Evolutionary conservation across 2,113 vertebrate genomes (phyloP).

Genomic region (Lampris incognitus): DNA sequence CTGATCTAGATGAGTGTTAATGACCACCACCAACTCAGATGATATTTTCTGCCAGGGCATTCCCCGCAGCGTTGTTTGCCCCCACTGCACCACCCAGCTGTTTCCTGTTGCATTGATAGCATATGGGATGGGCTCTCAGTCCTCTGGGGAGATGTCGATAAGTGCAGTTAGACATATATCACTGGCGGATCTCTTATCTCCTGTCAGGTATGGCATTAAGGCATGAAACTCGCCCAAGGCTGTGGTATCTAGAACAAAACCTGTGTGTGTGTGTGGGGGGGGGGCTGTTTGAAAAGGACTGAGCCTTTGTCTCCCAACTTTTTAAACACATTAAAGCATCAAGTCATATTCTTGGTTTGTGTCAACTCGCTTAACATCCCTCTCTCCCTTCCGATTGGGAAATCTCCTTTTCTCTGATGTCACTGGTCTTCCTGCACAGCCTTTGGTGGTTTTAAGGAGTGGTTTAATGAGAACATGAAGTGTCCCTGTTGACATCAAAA

Average conservation of each 20-base stretch:
- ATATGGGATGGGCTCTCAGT: slow-evolving; percentile 27
- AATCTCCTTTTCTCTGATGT: neutral
- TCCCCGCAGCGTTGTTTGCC: slow-evolving; percentile 16
- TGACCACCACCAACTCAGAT: neutral
- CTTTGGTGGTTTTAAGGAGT: neutral
- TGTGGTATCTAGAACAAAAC: slow-evolving; percentile 13
- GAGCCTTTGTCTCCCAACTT: neutral
- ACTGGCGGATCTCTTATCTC: slow-evolving; percentile 37
- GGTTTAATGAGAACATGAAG: neutral
- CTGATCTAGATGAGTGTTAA: neutral
- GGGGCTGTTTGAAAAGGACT: neutral
- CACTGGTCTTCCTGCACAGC: neutral
- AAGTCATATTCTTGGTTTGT: too few relatives aligned
- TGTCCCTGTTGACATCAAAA: neutral
- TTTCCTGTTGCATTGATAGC: slow-evolving; percentile 38
- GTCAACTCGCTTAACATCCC: neutral
- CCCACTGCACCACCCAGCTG: slow-evolving; percentile 26
- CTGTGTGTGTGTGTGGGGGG: neutral
- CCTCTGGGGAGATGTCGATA: slow-evolving; percentile 38
- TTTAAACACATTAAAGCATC: too few relatives aligned
- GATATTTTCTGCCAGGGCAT: slow-evolving; percentile 38
- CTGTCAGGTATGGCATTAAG: slow-evolving; percentile 44
- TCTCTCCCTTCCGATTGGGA: neutral
- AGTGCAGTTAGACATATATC: slow-evolving; percentile 14
- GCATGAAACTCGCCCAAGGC: slow-evolving; percentile 7